phyloP scores from a whole-genome alignment of 2,797 vertebrate genomes.

The Acrossocheilus fasciatus region DNA sequence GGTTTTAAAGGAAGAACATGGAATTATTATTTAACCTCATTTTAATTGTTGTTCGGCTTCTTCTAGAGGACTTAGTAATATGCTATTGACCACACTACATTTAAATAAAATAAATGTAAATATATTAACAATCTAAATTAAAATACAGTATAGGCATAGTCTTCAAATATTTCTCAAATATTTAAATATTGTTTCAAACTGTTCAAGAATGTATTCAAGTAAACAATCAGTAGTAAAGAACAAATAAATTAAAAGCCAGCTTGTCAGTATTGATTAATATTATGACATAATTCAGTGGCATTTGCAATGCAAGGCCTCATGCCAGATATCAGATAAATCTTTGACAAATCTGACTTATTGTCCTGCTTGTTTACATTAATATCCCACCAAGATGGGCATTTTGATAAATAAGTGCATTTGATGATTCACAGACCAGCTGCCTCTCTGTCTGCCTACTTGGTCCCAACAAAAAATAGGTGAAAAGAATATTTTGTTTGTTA shows the following conservation, averaged over 20 bases:
- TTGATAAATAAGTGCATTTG: neutral
- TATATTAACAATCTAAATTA: neutral
- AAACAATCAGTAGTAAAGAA: neutral
- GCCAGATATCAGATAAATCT: neutral
- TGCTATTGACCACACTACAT: neutral
- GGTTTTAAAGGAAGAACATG: neutral
- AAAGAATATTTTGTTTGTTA: neutral
- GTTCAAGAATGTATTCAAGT: neutral
- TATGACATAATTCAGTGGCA: neutral
- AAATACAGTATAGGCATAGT: neutral
- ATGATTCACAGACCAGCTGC: neutral
- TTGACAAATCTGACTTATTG: neutral
- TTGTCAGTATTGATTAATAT: neutral
- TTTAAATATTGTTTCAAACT: neutral
- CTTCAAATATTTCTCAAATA: neutral
- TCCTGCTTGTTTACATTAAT: neutral
- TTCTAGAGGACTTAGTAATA: neutral
- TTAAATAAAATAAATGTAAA: too few species aligned
- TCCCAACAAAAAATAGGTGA: neutral
- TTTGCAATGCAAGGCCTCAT: neutral
- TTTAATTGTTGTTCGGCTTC: neutral
- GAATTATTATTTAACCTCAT: neutral
- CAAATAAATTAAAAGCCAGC: neutral
- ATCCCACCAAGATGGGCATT: neutral
- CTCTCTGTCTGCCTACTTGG: neutral